phyloP scores from a whole-genome alignment of 2,888 invertebrate genomes.

The Epiblema foenella region DNA sequence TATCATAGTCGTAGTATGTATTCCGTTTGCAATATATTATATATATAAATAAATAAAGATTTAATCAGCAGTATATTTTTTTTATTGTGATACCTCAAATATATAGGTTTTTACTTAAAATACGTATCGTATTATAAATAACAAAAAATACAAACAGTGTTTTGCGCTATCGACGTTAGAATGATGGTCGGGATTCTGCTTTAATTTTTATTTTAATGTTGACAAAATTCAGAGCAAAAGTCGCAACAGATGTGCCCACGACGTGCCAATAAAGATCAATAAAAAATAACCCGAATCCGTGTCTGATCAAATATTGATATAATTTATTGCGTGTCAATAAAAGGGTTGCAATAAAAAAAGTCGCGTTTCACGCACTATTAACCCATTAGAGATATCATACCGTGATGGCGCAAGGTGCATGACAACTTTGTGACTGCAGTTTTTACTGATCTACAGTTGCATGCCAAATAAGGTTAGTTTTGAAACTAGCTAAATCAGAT shows the following conservation, averaged over 20 bases:
- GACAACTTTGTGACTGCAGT: not conserved
- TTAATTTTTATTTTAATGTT: conserved; percentile 1
- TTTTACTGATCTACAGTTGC: not conserved
- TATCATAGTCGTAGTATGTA: no score
- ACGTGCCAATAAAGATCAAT: conserved; percentile 40
- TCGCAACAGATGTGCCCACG: conserved; percentile 35
- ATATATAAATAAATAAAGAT: no score
- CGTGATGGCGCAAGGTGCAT: conserved; percentile 32
- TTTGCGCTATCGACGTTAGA: not conserved
- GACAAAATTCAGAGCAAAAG: conserved; percentile 1
- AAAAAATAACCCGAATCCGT: conserved; percentile 42
- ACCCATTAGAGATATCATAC: conserved; percentile 37
- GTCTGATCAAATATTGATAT: conserved; percentile 45
- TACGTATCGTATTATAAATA: no score
- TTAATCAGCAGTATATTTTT: no score
- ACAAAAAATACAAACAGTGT: not conserved
- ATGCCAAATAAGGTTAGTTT: not conserved
- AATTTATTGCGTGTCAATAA: conserved; percentile 43
- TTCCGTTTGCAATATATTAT: no score
- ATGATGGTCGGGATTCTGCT: not conserved
- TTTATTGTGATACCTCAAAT: no score
- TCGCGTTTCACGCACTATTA: conserved; percentile 42
- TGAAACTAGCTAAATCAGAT: not conserved
- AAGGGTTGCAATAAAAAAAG: conserved; percentile 40
- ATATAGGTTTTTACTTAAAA: no score